Base-by-base conservation (phyloP, 2,113 vertebrate genomes). In the Entelurus aequoreus region DNA sequence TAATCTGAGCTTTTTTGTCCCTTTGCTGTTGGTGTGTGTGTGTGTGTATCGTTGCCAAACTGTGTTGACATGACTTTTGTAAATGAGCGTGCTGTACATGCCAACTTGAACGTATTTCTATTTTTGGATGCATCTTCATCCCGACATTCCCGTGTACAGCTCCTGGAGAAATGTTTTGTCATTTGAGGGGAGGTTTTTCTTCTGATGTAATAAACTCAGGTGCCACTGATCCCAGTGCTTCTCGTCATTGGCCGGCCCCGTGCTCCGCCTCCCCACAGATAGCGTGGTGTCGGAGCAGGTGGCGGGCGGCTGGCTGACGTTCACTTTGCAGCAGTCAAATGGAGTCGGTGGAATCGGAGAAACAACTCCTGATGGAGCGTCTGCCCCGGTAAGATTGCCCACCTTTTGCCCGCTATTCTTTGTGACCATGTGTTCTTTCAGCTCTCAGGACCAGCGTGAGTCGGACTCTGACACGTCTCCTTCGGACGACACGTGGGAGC, bases 161-260 rank as follows among this genome's bases (percentile, higher is more conserved):
- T 48, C 9, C 28, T 8, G 62, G 54, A 6, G 1, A 52, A 48
- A 52, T 12, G 48, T 11, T 67, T 60, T 60, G 8, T 56, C 54
- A 50, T 9, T 60, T 28, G 28, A 28, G 51, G 71, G 6, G 48
- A 50, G 51, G 38, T 0, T 21, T 8, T 8, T 6, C 11, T 62
- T 19, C n/a, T 51, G 59, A 63, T 69, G 5, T 54, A 85, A 82
- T 81, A 84, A 83, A 86, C 47, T 61, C 59, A 16, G 49, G 53
- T 52, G 28, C 60, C 19, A 56, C 5, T 64, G 44, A 6, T 61
- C 52, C 11, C 42, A 46, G 50, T 13, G 12, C 59, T n/a, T 19
- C 37, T 16, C 37, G 36, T 50, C 11, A 1, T 54, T 35, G 15
- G 49, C 8, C 54, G 3, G 38, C 16, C 54, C 1, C 21, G 16